Evolutionary conservation across 2,888 invertebrate species (phyloP).

Genomic region (Andricus quercusramuli): DNA sequence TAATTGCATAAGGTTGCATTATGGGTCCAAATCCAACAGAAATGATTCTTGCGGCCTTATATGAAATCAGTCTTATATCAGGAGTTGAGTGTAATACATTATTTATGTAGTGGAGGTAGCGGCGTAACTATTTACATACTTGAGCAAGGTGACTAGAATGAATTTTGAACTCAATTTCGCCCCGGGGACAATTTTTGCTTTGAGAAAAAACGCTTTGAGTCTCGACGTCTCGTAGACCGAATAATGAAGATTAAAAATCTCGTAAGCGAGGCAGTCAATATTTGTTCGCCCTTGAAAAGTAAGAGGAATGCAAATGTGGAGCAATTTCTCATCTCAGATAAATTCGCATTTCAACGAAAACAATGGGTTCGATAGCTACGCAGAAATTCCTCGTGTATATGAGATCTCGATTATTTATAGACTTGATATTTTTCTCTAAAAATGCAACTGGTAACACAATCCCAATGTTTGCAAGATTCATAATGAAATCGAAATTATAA

Average conservation of each 20-base stretch:
- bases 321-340: slow-evolving; percentile 38
- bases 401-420: not conserved
- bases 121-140: not conserved
- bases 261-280: slow-evolving; percentile 19
- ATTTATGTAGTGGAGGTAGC: not conserved
- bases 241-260: slow-evolving; percentile 11
- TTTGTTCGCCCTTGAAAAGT: slow-evolving; percentile 37
- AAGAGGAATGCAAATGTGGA: slow-evolving; percentile 35
- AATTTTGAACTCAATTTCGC: slow-evolving; percentile 8
- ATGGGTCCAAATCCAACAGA: too few species aligned
- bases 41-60: too few species aligned
- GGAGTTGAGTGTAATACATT: not conserved
- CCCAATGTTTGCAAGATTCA: not conserved
- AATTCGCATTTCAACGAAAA: slow-evolving; percentile 19
- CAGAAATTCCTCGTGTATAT: not conserved
- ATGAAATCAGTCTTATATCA: too few species aligned
- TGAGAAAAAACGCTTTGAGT: slow-evolving; percentile 9
- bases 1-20: too few species aligned
- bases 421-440: not conserved
- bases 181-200: not conserved
- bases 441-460: too few species aligned
- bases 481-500: not conserved
- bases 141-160: slow-evolving; percentile 1
- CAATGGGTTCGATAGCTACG: slow-evolving; percentile 2
- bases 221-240: not conserved